These are phyloP conservation scores for Camarhynchus parvulus DNA, from an alignment of 2,113 vertebrate species.

Conservation along the genomic window DNA sequence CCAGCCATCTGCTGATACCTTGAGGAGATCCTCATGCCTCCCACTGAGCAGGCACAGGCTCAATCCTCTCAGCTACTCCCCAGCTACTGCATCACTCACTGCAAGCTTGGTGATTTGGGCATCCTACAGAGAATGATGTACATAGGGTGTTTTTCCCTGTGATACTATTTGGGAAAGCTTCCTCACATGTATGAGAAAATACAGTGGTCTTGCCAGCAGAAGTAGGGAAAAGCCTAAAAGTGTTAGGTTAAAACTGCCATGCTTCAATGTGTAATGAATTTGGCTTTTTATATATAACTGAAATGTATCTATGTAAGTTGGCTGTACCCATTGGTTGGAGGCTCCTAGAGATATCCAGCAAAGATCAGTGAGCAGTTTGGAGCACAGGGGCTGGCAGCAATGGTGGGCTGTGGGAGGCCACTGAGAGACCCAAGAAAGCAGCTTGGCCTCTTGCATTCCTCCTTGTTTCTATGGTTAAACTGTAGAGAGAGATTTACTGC, in stretches of 20 bases:
- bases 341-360: not conserved
- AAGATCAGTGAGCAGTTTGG: not conserved
- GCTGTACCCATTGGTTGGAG: not conserved
- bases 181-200: not conserved
- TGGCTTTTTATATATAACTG: conserved; percentile 12
- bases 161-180: not conserved
- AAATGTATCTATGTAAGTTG: not conserved
- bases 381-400: not conserved
- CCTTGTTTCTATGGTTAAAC: not conserved
- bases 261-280: not conserved
- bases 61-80: not conserved
- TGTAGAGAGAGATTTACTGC: not conserved
- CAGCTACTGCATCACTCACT: not conserved
- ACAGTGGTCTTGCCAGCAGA: not conserved
- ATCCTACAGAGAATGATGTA: not conserved
- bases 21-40: not conserved
- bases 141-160: not conserved
- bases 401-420: not conserved
- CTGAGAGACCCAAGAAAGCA: not conserved
- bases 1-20: not conserved
- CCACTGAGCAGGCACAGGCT: not conserved
- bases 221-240: not conserved
- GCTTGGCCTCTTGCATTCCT: not conserved
- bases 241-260: not conserved
- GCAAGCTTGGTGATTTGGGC: not conserved